Evolutionary conservation across 2,888 invertebrate species (phyloP), one percentile per base, ranked within the genome.

Genomic region (Trachelus iudaicus): DNA sequence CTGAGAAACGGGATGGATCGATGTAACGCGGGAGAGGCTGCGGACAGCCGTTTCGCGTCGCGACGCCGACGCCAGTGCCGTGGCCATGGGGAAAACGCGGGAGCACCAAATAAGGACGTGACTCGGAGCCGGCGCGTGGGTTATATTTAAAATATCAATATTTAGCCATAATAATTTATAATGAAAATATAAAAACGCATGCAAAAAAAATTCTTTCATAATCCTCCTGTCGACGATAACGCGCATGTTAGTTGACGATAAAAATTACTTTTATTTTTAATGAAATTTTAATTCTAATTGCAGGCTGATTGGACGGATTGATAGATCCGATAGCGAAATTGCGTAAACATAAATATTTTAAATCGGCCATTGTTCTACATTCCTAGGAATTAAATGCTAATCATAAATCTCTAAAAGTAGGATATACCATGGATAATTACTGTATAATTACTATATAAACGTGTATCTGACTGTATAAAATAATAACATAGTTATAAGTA

Each of bases 11-110:
- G 79, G 81, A 84, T 83, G 84, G 85, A 85, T 85, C 81, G 79
- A 81, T 37, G 76, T 79, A 75, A 81, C 75, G 77, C 79, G 75
- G 77, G 81, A 76, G 76, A 78, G 78, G 74, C 80, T 80, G 79
- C 80, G 82, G 85, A 83, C 85, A 75, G 80, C 74, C 77, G 75
- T 69, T 75, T 78, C 79, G 83, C 83, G 85, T 83, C 80, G 81
- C 80, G 81, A 83, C 81, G 81, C 79, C 80, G 73, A 74, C 79
- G 79, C 73, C 85, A 83, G 84, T 81, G 79, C 81, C 76, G 79
- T 79, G 81, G 31, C 31, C n/a, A 56, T 23, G 23, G 23, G 23
- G 56, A 56, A 56, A 33, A n/a, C 34, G 35, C 13, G 30, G 30
- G 34, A 23, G 34, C 56, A 56, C 56, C 56, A 56, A 56, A 56